Conservation (phyloP, 2,888 invertebrate genomes). For the Euphydryas editha region DNA sequence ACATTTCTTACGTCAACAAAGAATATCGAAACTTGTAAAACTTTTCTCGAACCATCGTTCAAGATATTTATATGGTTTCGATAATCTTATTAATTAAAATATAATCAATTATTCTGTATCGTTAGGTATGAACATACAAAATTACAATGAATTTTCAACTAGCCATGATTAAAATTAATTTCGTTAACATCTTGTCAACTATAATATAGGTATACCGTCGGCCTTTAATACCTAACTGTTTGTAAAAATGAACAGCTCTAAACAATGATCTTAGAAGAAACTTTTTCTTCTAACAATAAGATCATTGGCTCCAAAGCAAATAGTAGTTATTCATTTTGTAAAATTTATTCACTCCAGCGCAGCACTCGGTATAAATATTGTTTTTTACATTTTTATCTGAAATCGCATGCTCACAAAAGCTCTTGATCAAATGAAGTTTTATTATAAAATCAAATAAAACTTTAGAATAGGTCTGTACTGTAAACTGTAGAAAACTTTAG, state of each 20-base stretch:
- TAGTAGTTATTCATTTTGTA: not conserved
- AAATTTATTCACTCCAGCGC: not conserved
- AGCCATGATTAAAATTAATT: not conserved
- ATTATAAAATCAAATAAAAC: not conserved
- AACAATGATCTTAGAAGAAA: too few relatives aligned
- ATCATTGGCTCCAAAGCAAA: not conserved
- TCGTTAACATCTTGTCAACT: not conserved
- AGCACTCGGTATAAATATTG: not conserved
- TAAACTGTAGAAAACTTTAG: too few relatives aligned
- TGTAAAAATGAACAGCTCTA: not conserved
- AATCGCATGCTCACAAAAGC: not conserved
- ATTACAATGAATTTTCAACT: not conserved
- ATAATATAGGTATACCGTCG: not conserved
- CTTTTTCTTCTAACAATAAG: too few relatives aligned
- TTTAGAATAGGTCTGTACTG: conserved; percentile 2
- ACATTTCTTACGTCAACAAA: not conserved
- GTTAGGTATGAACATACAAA: too few relatives aligned
- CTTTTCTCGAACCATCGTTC: not conserved
- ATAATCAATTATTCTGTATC: too few relatives aligned
- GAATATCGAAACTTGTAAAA: not conserved
- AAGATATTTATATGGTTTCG: too few relatives aligned
- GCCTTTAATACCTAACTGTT: not conserved
- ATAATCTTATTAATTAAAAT: too few relatives aligned
- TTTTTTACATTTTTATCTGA: not conserved
- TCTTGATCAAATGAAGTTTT: not conserved